These are phyloP conservation scores for Drosophila teissieri DNA, from an alignment of 1,140 invertebrate species.

Conservation along the genomic window DNA sequence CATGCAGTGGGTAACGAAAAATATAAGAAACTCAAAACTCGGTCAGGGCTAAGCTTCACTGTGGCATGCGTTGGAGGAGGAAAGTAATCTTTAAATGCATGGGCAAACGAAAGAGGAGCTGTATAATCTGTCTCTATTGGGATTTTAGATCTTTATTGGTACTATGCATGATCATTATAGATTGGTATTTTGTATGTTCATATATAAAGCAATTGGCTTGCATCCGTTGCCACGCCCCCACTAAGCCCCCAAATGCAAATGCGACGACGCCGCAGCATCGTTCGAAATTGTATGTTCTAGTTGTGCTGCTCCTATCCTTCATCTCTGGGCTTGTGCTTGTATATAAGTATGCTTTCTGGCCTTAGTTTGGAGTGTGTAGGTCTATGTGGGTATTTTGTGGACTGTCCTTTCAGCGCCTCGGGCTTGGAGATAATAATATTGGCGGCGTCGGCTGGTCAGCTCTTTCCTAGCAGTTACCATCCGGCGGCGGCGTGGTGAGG, in stretches of 20 bases:
- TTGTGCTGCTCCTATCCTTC: conserved; percentile 13
- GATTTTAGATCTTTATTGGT: conserved; percentile 58
- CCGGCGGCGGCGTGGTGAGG: conserved; percentile 91
- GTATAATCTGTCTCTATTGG: conserved; percentile 22
- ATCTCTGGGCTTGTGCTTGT: conserved; percentile 8
- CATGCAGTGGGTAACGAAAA: conserved; percentile 12
- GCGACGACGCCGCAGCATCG: conserved; percentile 11
- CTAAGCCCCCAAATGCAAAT: conserved; percentile 30
- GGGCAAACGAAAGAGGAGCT: not conserved
- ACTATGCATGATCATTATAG: conserved; percentile 40
- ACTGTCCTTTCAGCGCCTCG: not conserved
- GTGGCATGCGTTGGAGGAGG: conserved; percentile 34
- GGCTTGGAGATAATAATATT: not conserved
- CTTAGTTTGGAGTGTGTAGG: conserved; percentile 21
- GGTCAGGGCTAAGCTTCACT: conserved; percentile 6
- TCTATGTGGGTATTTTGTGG: conserved; percentile 13
- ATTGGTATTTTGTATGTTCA: conserved; percentile 44
- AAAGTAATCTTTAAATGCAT: not conserved
- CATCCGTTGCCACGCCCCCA: conserved; percentile 18
- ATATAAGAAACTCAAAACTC: conserved; percentile 17
- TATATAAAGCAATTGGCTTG: conserved; percentile 42
- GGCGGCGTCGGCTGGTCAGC: not conserved
- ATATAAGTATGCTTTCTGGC: conserved; percentile 9
- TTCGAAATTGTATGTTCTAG: conserved; percentile 20
- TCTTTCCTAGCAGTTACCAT: conserved; percentile 83